Evolutionary conservation across 2,797 vertebrate species (phyloP).

Genomic region (Sebastes oblongus): DNA sequence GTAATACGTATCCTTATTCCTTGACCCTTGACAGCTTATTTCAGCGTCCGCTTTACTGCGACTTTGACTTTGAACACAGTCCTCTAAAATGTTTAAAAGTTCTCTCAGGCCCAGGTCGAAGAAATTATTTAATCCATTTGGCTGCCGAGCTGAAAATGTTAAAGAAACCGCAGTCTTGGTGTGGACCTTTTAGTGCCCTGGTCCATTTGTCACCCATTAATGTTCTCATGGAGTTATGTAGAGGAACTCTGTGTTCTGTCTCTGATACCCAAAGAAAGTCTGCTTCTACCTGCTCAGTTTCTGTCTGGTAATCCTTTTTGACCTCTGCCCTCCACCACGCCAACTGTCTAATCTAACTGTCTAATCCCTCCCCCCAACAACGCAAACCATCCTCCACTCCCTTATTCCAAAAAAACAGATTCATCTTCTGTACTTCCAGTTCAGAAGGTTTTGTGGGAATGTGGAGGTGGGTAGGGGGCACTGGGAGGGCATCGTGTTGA

Average conservation of each 20-base stretch:
- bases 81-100: not conserved
- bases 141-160: not conserved
- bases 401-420: not conserved
- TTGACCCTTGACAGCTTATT: not conserved
- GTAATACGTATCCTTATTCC: not conserved
- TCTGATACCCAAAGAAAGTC: not conserved
- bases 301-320: not conserved
- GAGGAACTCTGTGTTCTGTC: not conserved
- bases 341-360: not conserved
- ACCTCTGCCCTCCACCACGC: not conserved
- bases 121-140: not conserved
- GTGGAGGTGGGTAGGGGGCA: constrained; percentile 10
- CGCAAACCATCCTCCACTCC: constrained; percentile 7
- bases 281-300: not conserved
- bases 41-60: not conserved
- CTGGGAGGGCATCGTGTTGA: not conserved
- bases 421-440: constrained; percentile 29
- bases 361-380: not conserved
- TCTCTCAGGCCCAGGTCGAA: not conserved
- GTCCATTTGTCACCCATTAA: not conserved
- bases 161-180: not conserved
- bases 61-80: not conserved
- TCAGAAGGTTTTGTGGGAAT: constrained; percentile 26
- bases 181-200: not conserved
- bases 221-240: not conserved